phyloP scores from a whole-genome alignment of 2,888 invertebrate species.

The Caenorhabditis sp. region DNA sequence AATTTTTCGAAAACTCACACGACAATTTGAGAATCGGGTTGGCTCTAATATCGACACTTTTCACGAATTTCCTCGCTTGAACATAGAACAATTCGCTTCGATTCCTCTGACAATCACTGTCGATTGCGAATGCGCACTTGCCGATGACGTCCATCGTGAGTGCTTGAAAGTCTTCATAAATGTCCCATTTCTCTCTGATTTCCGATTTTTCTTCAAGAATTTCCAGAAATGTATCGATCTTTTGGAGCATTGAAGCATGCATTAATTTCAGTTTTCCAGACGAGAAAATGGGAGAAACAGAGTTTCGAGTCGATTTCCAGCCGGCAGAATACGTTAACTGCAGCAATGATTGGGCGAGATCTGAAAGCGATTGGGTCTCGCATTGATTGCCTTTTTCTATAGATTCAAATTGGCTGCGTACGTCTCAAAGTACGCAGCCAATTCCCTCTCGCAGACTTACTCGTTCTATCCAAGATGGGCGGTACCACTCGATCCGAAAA shows the following conservation, averaged over 20 bases:
- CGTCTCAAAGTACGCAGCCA: too few species aligned
- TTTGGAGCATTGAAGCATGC: slow-evolving; percentile 61
- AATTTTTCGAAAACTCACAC: slow-evolving; percentile 20
- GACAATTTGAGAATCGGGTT: slow-evolving; percentile 22
- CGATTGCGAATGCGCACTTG: slow-evolving; percentile 74
- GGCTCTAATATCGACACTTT: slow-evolving; percentile 31
- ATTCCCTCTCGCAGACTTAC: slow-evolving; percentile 48
- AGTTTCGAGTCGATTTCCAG: slow-evolving; percentile 46
- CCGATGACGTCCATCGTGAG: slow-evolving; percentile 79
- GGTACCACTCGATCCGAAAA: slow-evolving; percentile 72
- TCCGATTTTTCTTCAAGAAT: slow-evolving; percentile 66
- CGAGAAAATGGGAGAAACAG: slow-evolving; percentile 51
- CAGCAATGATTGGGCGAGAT: slow-evolving; percentile 20
- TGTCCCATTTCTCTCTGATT: slow-evolving; percentile 64
- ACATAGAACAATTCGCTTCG: slow-evolving; percentile 68
- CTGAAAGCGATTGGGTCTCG: too few species aligned
- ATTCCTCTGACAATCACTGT: slow-evolving; percentile 69
- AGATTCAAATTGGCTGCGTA: too few species aligned
- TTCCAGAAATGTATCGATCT: slow-evolving; percentile 64
- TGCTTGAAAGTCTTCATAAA: slow-evolving; percentile 77
- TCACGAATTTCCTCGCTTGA: slow-evolving; percentile 42
- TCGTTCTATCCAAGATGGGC: slow-evolving; percentile 51
- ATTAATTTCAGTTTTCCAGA: slow-evolving; percentile 67
- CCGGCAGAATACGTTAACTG: slow-evolving; percentile 42
- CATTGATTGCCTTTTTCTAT: too few species aligned